phyloP scores from a whole-genome alignment of 2,888 invertebrate genomes.

The Octodonta nipae region DNA sequence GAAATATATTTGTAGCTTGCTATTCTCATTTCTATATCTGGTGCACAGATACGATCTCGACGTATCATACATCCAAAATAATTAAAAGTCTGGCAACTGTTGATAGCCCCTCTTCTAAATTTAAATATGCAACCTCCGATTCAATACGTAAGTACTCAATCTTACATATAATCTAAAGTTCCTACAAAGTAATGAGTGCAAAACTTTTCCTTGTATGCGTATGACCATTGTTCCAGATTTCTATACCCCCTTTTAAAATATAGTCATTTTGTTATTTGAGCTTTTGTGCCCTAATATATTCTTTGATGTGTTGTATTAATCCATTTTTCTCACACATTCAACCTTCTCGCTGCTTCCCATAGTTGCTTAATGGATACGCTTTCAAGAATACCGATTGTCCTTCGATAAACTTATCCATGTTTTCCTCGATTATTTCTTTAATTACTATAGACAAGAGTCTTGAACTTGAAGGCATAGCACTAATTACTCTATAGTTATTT shows the following conservation, averaged over 20 bases:
- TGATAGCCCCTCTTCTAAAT: constrained; percentile 1
- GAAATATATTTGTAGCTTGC: too few relatives aligned
- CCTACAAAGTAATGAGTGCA: too few relatives aligned
- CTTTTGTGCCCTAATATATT: not conserved
- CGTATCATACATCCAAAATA: not conserved
- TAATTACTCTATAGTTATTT: too few relatives aligned
- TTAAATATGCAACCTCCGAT: not conserved
- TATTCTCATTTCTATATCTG: constrained; percentile 1
- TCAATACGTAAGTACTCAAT: constrained; percentile 1
- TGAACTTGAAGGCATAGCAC: too few relatives aligned
- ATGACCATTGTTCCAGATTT: not conserved
- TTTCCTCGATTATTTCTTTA: too few relatives aligned
- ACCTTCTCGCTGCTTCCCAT: not conserved
- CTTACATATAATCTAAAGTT: not conserved
- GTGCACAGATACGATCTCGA: not conserved
- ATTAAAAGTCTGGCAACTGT: constrained; percentile 1
- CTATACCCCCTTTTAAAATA: not conserved
- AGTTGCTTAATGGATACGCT: not conserved
- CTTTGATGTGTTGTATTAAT: not conserved
- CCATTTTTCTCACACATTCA: not conserved
- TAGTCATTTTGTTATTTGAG: not conserved
- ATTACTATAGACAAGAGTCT: too few relatives aligned
- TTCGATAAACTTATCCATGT: not conserved
- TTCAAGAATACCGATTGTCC: not conserved
- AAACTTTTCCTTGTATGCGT: not conserved